Percentiles rank a stretch among this genome's conserved stretches.
These are phyloP conservation scores for Gila orcuttii DNA, from an alignment of 2,113 vertebrate genomes.

Conservation along the genomic window DNA sequence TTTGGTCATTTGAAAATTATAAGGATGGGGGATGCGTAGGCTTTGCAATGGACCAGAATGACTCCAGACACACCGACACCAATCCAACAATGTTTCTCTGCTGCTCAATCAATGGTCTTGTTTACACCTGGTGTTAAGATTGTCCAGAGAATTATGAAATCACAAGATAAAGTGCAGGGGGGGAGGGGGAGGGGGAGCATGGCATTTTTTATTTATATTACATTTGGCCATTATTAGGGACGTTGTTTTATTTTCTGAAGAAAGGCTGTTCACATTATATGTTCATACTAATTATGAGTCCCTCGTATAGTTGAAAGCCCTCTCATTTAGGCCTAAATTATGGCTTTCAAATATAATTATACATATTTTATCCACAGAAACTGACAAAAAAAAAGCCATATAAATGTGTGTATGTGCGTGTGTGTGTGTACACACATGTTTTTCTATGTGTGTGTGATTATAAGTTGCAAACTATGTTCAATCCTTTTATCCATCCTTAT, in stretches of 20 bases:
- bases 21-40: neutral
- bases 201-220: neutral
- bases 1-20: conserved; percentile 54
- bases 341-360: neutral
- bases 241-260: neutral
- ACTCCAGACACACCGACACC: conserved; percentile 18
- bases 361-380: neutral
- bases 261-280: neutral
- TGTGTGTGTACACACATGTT: no score
- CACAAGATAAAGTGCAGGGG: neutral
- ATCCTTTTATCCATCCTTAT: no score
- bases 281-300: neutral
- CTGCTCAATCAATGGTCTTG: neutral
- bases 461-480: no score
- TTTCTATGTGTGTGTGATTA: no score
- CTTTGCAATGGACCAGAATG: neutral
- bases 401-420: no score
- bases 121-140: neutral
- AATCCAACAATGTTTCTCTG: neutral
- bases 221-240: neutral
- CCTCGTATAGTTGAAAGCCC: neutral
- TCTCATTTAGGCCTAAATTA: neutral
- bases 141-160: neutral
- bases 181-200: no score
- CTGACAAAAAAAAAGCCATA: no score